A percentile compares a stretch with the other conserved stretches of the same genome.
These are phyloP conservation scores for Antheraea assamensis DNA, from an alignment of 2,888 invertebrate genomes.

Conservation along the genomic window DNA sequence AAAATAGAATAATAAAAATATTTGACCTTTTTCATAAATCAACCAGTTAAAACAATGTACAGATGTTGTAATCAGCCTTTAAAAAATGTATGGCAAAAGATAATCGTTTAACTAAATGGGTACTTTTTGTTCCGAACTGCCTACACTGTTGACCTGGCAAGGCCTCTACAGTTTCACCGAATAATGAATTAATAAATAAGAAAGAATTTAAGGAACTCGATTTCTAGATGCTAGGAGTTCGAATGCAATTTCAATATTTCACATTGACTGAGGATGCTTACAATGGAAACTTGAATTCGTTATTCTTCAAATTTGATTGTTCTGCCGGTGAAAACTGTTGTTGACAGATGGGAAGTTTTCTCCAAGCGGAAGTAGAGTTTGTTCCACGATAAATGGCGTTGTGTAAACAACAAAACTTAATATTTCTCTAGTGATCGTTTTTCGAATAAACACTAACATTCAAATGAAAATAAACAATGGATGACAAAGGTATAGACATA, in stretches of 20 bases:
- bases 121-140: too few species aligned
- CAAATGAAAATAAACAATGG: conserved; percentile 11
- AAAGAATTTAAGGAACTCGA: conserved; percentile 14
- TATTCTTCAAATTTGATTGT: conserved; percentile 7
- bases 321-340: conserved; percentile 4
- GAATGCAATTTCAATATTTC: conserved; percentile 3
- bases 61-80: too few species aligned
- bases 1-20: too few species aligned
- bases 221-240: background rate
- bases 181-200: background rate
- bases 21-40: too few species aligned
- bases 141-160: too few species aligned
- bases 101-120: too few species aligned
- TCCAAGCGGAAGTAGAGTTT: conserved; percentile 15
- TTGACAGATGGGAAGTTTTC: conserved; percentile 15
- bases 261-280: conserved; percentile 13
- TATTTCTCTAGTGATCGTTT: conserved; percentile 7
- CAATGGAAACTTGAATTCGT: conserved; percentile 13
- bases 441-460: background rate
- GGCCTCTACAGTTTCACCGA: too few species aligned
- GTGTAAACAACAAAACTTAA: conserved; percentile 18
- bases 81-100: too few species aligned
- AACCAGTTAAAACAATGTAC: too few species aligned
- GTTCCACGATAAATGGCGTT: background rate
- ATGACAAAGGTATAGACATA: background rate